A percentile compares a stretch with the other conserved stretches of the same genome.
phyloP scores from a whole-genome alignment of 2,888 invertebrate genomes.

The Perizoma affinitatum region DNA sequence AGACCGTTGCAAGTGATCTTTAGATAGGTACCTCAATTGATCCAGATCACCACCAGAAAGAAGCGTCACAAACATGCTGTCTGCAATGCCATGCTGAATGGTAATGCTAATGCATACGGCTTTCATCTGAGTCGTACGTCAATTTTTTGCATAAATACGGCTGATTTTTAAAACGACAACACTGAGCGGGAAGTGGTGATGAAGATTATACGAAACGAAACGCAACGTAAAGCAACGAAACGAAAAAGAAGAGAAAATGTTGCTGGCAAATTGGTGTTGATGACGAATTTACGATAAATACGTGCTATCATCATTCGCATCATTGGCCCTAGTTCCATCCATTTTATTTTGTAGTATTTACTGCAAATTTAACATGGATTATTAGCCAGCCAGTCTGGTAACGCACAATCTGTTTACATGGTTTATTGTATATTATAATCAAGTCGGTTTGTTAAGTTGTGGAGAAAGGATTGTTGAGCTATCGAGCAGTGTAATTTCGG shows the following conservation, averaged over 20 bases:
- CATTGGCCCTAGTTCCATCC: constrained; percentile 45
- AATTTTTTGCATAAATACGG: too few species aligned
- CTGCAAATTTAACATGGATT: constrained; percentile 44
- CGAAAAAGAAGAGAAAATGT: constrained; percentile 56
- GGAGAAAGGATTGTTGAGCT: constrained; percentile 69
- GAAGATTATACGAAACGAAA: too few species aligned
- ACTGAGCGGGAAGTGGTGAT: too few species aligned
- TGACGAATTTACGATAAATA: constrained; percentile 45
- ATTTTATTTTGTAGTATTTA: constrained; percentile 41
- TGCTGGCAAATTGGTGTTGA: constrained; percentile 65
- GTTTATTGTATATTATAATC: constrained; percentile 57
- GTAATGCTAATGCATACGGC: too few species aligned
- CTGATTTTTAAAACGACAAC: too few species aligned
- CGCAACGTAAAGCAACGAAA: not conserved
- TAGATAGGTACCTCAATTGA: too few species aligned
- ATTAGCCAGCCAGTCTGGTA: constrained; percentile 47
- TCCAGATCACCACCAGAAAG: too few species aligned
- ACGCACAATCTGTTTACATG: constrained; percentile 75
- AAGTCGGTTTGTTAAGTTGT: constrained; percentile 56
- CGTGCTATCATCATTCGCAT: constrained; percentile 65
- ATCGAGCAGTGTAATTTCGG: constrained; percentile 52
- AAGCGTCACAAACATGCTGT: too few species aligned
- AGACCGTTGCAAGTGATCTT: too few species aligned
- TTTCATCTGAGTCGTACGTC: too few species aligned
- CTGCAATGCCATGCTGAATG: too few species aligned